Evolutionary conservation across 1,140 invertebrate genomes (phyloP), one percentile per base, ranked within the genome.

Genomic region (Aphaenogaster rudis): DNA sequence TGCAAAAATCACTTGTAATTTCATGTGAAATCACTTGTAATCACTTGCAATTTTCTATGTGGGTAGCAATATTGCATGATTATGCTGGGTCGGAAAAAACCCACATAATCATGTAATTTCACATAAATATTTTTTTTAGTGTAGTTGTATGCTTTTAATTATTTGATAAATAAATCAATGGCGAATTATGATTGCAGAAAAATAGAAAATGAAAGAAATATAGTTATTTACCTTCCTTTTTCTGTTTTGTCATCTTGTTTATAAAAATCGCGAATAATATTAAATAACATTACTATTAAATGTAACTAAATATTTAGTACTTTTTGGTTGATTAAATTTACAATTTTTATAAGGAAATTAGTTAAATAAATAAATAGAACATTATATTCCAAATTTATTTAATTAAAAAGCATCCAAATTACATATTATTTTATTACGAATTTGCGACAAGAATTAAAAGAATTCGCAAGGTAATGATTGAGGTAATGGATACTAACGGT

Each of bases 371-470:
- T 36, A 36, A 63, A 39, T 64, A 39, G 28, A 39, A 66, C 6
- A 17, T 36, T 15, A 63, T 64, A 63, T 64, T 33, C 15, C 8
- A 64, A 8, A 67, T 21, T 45, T 21, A 45, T 67, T 67, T 67
- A 1, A 67, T 21, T 21, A 11, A 45, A 67, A 45, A 42, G 45
- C 0, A 67, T 67, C 5, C 45, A 11, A 45, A 67, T 67, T 67
- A n/a, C 3, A 66, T 39, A 66, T 11, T 45, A 67, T 67, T 67
- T 67, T 67, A 2, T 21, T 45, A 39, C 36, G 17, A 66, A 66
- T 42, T 9, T 67, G 1, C 39, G n/a, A 67, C 4, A 67, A 67
- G n/a, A 67, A 67, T 36, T 67, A 67, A 42, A 45, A 67, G 15
- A 45, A 21, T 13, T 67, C 0, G 3, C 39, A 21, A 17, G 4